Percentiles rank a stretch among this genome's conserved stretches.
Evolutionary conservation across 2,888 invertebrate genomes (phyloP).

Genomic region (Macaria liturata): DNA sequence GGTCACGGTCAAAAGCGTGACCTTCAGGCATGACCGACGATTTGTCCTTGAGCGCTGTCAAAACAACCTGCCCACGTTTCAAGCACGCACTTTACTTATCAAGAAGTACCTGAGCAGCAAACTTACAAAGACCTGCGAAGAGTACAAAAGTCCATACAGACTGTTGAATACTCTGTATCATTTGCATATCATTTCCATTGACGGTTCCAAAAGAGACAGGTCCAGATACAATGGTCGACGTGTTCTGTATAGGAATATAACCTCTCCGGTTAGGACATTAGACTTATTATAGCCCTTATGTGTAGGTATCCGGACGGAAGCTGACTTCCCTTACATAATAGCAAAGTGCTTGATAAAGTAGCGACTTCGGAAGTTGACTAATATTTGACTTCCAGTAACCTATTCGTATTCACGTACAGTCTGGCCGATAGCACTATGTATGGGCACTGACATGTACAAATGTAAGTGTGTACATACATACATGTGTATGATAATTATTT

Average conservation of each 20-base stretch:
- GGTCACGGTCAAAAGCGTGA: constrained; percentile 36
- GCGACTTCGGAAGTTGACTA: constrained; percentile 58
- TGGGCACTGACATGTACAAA: constrained; percentile 14
- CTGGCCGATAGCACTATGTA: constrained; percentile 37
- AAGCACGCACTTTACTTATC: constrained; percentile 31
- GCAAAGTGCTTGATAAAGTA: constrained; percentile 52
- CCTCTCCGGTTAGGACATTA: constrained; percentile 43
- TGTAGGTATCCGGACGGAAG: constrained; percentile 45
- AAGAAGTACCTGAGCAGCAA: constrained; percentile 2
- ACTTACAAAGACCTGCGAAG: constrained; percentile 28
- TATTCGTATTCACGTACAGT: constrained; percentile 41
- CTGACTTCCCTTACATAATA: constrained; percentile 56
- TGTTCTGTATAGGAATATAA: constrained; percentile 48
- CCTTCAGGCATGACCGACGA: constrained; percentile 43
- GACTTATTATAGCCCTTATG: constrained; percentile 24
- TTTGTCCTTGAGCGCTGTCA: constrained; percentile 50
- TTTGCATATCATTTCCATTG: constrained; percentile 2
- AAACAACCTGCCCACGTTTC: constrained; percentile 49
- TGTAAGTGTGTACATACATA: neutral
- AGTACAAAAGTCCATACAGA: constrained; percentile 1
- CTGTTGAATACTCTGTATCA: constrained; percentile 3
- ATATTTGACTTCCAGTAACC: constrained; percentile 41
- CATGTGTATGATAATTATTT: constrained; percentile 12
- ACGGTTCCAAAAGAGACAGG: constrained; percentile 1
- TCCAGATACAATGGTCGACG: constrained; percentile 11